These are phyloP conservation scores for Stegostoma tigrinum DNA, from an alignment of 2,113 vertebrate genomes.

Conservation along the genomic window DNA sequence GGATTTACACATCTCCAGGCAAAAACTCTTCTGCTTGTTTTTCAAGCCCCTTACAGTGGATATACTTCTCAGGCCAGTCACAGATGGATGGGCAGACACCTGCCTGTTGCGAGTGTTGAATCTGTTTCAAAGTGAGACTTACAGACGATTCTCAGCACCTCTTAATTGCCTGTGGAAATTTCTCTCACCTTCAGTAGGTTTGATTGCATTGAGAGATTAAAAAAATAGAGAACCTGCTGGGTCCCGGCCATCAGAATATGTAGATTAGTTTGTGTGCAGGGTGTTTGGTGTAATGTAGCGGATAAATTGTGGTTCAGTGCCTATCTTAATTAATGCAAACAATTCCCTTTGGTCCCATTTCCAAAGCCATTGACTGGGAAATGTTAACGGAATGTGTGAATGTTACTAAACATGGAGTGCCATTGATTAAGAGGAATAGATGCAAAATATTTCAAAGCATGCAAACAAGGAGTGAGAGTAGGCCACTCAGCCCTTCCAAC, in stretches of 20 bases:
- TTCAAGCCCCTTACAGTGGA: background rate
- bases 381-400: background rate
- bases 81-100: background rate
- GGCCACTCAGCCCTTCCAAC: no score
- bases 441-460: background rate
- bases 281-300: background rate
- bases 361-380: background rate
- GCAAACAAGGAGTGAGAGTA: background rate
- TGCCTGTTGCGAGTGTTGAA: background rate
- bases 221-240: background rate
- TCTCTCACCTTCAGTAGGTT: background rate
- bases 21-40: background rate
- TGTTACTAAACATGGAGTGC: background rate
- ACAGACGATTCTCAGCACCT: background rate
- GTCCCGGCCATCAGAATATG: background rate
- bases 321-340: constrained; percentile 27
- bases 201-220: background rate
- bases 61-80: background rate
- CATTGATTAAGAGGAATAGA: background rate
- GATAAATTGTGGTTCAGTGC: constrained; percentile 8
- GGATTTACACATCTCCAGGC: background rate
- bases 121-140: background rate
- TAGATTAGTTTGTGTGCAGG: constrained; percentile 12
- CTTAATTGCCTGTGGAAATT: background rate
- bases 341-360: constrained; percentile 21